Evolutionary conservation across 2,888 invertebrate genomes (phyloP), one percentile per base, ranked within the genome.

Genomic region (Parascotia fuliginaria): DNA sequence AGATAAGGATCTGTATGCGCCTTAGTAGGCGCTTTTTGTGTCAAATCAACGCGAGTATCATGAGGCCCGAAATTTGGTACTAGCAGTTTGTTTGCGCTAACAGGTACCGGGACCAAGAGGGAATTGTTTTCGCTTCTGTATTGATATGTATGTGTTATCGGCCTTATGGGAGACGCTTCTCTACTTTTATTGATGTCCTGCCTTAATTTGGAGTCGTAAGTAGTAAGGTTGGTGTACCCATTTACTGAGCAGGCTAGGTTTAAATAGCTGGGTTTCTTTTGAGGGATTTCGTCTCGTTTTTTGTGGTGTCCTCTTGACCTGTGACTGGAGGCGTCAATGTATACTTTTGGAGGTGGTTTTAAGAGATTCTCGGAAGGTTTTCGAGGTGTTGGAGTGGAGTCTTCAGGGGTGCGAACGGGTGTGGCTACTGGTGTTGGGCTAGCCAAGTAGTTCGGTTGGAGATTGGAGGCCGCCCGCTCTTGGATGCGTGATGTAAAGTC

Each of bases 161-260:
- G 93, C 38, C 95, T 89, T 65, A 95, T 95, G 0, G 95, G 95
- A 0, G 95, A 95, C 0, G 95, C 94, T 79, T 95, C 95, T 37
- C 95, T 87, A 29, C 96, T 96, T 69, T 94, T 95, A 64, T 94
- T 94, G 44, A 95, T 94, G 39, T 96, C 95, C 76, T 96, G 96
- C 9, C 96, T 92, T 28, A 95, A 87, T 77, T 96, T 95, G 0
- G 97, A 96, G 83, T 97, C 96, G 93, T 97, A 97, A 50, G 97
- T 96, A 4, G 96, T 97, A 47, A 96, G 93, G 69, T 96, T 96
- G 3, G 96, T 96, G 81, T 98, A 98, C 2, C 98, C 98, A 87
- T 96, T 97, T 42, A 98, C 97, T 13, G 97, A 97, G 81, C 97
- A 97, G 41, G 98, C 97, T 55, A 98, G 89, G 73, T 96, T 97